Conservation (phyloP, 2,797 vertebrate species). For the Coilia nasus region DNA sequence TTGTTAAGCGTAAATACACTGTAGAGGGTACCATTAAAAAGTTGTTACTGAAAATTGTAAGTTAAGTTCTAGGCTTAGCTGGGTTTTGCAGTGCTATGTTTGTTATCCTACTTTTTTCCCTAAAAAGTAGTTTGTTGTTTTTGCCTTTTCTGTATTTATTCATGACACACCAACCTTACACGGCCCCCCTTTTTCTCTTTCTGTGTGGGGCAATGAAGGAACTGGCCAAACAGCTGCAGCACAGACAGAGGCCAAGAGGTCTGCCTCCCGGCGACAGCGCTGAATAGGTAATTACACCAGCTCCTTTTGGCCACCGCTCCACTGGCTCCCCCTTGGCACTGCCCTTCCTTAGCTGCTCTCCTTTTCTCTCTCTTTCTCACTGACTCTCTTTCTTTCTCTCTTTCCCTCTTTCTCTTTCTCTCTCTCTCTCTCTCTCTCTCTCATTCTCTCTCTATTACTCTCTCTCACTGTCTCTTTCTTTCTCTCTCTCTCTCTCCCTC, state of each 20-base stretch:
- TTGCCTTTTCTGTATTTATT: not conserved
- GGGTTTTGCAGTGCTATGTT: too few relatives aligned
- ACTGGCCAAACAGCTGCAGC: constrained; percentile 73
- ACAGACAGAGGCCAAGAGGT: constrained; percentile 78
- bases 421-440: too few relatives aligned
- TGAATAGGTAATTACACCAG: constrained; percentile 76
- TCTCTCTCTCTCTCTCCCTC: too few relatives aligned
- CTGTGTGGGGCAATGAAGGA: constrained; percentile 58
- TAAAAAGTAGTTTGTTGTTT: too few relatives aligned
- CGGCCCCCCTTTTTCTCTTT: not conserved
- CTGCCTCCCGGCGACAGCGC: constrained; percentile 71
- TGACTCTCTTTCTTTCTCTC: not conserved
- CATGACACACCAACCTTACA: too few relatives aligned
- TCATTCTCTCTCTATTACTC: too few relatives aligned
- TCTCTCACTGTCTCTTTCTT: too few relatives aligned
- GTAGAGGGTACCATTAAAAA: too few relatives aligned
- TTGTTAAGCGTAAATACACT: too few relatives aligned
- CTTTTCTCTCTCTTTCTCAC: not conserved
- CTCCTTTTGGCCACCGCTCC: not conserved
- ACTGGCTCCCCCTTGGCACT: not conserved
- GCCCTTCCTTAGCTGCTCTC: not conserved
- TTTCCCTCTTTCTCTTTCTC: not conserved
- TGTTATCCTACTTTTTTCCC: too few relatives aligned
- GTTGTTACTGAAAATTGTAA: not conserved
- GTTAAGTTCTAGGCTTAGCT: too few relatives aligned